phyloP scores from a whole-genome alignment of 2,888 invertebrate species.

The Apoda limacodes region DNA sequence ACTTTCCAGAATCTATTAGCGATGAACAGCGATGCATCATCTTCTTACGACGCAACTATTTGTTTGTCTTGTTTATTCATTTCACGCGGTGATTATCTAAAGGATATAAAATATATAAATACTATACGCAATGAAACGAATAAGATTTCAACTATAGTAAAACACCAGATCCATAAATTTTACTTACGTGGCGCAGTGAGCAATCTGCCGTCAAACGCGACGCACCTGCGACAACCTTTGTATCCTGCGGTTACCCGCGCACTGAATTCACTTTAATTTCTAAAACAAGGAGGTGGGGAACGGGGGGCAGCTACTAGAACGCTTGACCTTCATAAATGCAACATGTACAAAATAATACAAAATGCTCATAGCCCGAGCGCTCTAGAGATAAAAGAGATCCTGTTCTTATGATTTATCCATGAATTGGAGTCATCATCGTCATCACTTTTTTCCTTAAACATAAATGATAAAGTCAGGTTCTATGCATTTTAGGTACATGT shows the following conservation, averaged over 20 bases:
- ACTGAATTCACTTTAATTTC: background rate
- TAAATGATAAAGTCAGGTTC: no score
- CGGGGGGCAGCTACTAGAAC: background rate
- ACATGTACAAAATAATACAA: background rate
- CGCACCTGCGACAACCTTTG: background rate
- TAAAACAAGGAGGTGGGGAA: background rate
- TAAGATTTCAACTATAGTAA: background rate
- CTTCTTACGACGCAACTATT: background rate
- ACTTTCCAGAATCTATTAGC: background rate
- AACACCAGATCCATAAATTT: background rate
- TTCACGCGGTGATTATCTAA: background rate
- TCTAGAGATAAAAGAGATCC: background rate
- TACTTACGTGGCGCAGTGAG: background rate
- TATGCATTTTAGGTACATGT: no score
- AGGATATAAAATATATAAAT: background rate
- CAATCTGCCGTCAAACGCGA: background rate
- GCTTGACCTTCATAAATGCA: background rate
- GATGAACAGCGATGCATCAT: background rate
- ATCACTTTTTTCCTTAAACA: no score
- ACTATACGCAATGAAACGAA: background rate
- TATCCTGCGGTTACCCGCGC: background rate
- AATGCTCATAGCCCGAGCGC: background rate
- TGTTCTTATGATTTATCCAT: no score
- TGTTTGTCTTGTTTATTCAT: background rate
- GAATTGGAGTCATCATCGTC: no score